Evolutionary conservation across 2,797 vertebrate genomes (phyloP), one percentile per base, ranked within the genome.

Genomic region (Dallia pectoralis): DNA sequence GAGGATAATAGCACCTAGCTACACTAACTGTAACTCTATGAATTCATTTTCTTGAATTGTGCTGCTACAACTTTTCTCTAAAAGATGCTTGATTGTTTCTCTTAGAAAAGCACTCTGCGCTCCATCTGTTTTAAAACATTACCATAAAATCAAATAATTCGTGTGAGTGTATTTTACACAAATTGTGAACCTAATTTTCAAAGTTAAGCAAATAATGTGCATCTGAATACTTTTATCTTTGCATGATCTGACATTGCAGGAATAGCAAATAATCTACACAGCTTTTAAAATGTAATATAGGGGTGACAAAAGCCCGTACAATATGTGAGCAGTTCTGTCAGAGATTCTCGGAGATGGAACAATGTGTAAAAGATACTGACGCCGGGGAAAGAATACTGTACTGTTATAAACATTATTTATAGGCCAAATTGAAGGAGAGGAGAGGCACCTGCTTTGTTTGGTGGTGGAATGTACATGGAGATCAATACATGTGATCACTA

Each of bases 1-100:
- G 90, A 89, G 69, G 86, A 88, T 89, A 88, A 91, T 89, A 85
- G 87, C 81, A 85, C 81, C 80, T 71, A 49, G 81, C 86, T 82
- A 87, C 79, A 86, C 81, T 78, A 87, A 88, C 86, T 86, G 82
- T 86, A 84, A 72, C 79, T 77, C 79, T 74, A 79, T 82, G 82
- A 87, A 85, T 85, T 87, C 81, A 84, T 86, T 84, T n/a, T 84
- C 82, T 73, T 59, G 72, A 78, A 81, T 81, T 80, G 77, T 73
- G 53, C 76, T 47, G 61, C 63, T 22, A 76, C 87, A 82, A 4
- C 12, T 59, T 77, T 71, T 73, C 82, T 67, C 40, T 12, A 56
- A 79, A 87, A 86, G 82, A 81, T 77, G 74, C 75, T 86, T 84
- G 84, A 18, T 87, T 84, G 82, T 85, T 81, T 77, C 68, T 73